These are phyloP conservation scores for Metacarcinus magister DNA, from an alignment of 2,888 invertebrate species.

Conservation along the genomic window DNA sequence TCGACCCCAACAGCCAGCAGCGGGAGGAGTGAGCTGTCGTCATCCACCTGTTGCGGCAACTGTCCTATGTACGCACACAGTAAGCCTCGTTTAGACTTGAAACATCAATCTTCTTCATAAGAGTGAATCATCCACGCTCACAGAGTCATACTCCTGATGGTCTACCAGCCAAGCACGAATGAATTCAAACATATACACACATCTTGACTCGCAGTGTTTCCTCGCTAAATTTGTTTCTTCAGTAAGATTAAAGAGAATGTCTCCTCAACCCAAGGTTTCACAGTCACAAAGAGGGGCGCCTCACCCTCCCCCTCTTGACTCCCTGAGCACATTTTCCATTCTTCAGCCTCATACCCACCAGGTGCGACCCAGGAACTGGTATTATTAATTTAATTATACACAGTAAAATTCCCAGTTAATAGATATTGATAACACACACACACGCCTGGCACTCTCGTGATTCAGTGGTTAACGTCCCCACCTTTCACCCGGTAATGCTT, in stretches of 20 bases:
- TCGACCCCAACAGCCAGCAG: neutral
- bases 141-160: neutral
- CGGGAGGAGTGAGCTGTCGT: constrained; percentile 30
- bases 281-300: neutral
- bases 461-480: too few species aligned
- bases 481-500: too few species aligned
- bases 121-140: neutral
- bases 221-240: neutral
- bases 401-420: neutral
- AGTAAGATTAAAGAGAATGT: neutral
- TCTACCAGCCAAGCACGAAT: neutral
- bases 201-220: neutral
- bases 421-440: neutral
- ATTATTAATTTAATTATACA: neutral
- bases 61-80: constrained; percentile 63
- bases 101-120: neutral
- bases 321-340: neutral
- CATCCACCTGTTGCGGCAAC: constrained; percentile 31
- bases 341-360: neutral
- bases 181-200: neutral
- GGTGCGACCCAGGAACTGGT: neutral
- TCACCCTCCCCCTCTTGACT: neutral
- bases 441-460: too few species aligned
- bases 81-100: constrained; percentile 41
- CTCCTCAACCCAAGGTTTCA: neutral